Conservation (phyloP, 1,140 invertebrate genomes). For the Linepithema humile region DNA sequence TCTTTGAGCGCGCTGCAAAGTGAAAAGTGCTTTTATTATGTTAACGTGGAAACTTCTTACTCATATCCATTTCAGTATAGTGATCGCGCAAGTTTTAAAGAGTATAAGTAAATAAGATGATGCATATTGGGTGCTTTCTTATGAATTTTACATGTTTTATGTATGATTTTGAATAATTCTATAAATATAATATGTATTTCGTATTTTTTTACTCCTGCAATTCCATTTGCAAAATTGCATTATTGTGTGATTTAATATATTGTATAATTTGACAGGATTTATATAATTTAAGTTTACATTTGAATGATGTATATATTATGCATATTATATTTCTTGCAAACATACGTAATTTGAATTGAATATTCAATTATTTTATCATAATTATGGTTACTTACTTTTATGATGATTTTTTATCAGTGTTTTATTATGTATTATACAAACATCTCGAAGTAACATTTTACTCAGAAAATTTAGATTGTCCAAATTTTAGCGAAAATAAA, state of each 20-base stretch:
- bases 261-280: neutral
- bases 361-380: neutral
- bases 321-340: neutral
- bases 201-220: neutral
- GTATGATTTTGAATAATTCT: too few species aligned
- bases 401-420: too few species aligned
- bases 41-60: slow-evolving; percentile 32
- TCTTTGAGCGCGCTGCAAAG: neutral
- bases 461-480: too few species aligned
- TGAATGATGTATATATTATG: neutral
- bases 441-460: too few species aligned
- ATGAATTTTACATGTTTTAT: neutral
- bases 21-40: slow-evolving; percentile 45
- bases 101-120: slow-evolving; percentile 4
- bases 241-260: neutral
- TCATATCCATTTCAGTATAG: slow-evolving; percentile 5
- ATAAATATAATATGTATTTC: too few species aligned
- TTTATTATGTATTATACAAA: too few species aligned
- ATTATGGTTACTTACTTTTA: too few species aligned
- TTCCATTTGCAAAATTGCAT: neutral
- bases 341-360: neutral
- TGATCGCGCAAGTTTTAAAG: neutral
- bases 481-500: too few species aligned
- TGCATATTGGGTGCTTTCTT: neutral
- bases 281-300: neutral